Base-by-base conservation (phyloP, 2,888 invertebrate species). In the Pyralis farinalis region DNA sequence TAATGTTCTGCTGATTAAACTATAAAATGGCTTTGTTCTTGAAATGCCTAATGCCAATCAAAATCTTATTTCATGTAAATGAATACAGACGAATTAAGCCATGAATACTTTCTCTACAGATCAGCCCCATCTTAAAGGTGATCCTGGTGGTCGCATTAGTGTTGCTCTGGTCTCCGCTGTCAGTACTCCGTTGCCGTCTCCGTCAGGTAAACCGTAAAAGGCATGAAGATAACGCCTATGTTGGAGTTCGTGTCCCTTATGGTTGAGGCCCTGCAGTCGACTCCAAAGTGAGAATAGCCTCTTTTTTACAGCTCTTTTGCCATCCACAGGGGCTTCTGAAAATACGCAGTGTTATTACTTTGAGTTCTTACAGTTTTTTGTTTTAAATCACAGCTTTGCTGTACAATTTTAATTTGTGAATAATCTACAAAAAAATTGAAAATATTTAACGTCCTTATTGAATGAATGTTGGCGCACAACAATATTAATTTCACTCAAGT, bases 201-300 rank as follows among this genome's bases (percentile, higher is more conserved):
- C 68, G 12, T 84, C 75, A 1, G 81, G 82, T 31, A 77, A 64
- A 28, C 80, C 78, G 52, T 85, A 83, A 55, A 79, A 77, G 1
- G 84, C 75, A 55, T 85, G 82, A 3, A 85, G 53, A 42, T 87
- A 83, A 12, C 86, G 70, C 12, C 88, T 66, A 43, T 87, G 82
- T 8, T 83, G 83, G 11, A 88, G 52, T 51, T 85, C 82, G 43
- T 86, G 87, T 0, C 84, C 86, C 42, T 78, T 82, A 44, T 79
- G 86, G 28, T 79, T 82, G 7, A 88, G 67, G 40, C 76, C 76
- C 51, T 87, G 87, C 9, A 88, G 63, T 12, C 88, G 76, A 49
- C 85, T 88, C 85, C 85, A 87, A 9, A 88, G 55, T 0, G 87
- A 86, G 48, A 88, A 87, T 47, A 87, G 70, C 46, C 87, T 70